Evolutionary conservation across 2,113 vertebrate genomes (phyloP).

Genomic region (Mastomys natalensis): DNA sequence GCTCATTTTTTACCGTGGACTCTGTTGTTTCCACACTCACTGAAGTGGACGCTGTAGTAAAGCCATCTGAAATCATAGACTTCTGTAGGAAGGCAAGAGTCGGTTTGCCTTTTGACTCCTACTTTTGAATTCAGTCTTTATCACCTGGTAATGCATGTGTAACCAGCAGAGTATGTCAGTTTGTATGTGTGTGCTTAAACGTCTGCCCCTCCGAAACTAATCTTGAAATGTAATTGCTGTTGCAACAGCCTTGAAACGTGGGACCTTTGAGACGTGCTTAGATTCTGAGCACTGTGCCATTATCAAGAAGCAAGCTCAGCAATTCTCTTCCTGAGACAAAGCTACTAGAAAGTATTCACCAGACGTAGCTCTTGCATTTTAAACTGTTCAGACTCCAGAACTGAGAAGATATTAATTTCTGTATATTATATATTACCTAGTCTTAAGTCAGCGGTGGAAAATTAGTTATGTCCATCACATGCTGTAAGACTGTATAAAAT

Average conservation of each 20-base stretch:
- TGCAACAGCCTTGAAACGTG: neutral
- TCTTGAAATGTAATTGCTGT: neutral
- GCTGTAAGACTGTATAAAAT: neutral
- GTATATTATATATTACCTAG: neutral
- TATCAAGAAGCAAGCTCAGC: neutral
- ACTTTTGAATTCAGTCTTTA: neutral
- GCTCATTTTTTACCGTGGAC: neutral
- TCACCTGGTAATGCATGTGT: neutral
- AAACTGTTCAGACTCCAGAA: neutral
- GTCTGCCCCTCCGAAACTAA: neutral
- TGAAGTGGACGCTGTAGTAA: neutral
- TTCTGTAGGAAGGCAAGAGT: neutral
- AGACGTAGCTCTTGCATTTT: neutral
- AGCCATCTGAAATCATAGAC: neutral
- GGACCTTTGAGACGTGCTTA: neutral
- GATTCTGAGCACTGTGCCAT: neutral
- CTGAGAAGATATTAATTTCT: neutral
- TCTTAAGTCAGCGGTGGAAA: neutral
- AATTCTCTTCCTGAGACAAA: neutral
- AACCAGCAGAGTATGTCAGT: neutral
- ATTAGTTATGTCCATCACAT: neutral
- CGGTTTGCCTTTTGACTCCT: neutral
- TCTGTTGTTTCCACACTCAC: neutral
- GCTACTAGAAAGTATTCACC: neutral
- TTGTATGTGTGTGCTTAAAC: neutral